phyloP scores from a whole-genome alignment of 2,113 vertebrate genomes.

The Paedocypris sp. region DNA sequence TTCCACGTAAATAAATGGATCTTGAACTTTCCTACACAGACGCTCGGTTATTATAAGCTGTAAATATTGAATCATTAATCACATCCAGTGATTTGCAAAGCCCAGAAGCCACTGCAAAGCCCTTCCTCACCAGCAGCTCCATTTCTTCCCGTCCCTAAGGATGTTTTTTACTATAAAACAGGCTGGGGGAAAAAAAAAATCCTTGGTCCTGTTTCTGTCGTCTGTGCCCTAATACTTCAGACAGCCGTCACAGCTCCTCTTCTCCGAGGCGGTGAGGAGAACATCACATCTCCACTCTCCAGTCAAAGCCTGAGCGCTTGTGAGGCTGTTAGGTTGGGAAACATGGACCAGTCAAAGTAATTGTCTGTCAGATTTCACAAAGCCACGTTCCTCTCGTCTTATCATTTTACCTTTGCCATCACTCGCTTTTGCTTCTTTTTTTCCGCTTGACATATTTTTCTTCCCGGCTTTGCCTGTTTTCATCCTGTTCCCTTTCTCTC shows the following conservation, averaged over 20 bases:
- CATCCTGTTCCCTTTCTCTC: not conserved
- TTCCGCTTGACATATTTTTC: not conserved
- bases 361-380: slow-evolving; percentile 16
- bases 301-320: not conserved
- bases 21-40: too few relatives aligned
- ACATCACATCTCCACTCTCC: not conserved
- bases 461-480: not conserved
- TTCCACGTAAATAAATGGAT: too few relatives aligned
- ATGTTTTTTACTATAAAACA: not conserved
- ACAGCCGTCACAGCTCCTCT: not conserved
- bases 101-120: too few relatives aligned
- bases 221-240: not conserved
- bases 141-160: not conserved
- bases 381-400: not conserved
- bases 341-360: not conserved
- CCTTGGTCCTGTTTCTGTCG: not conserved
- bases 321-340: not conserved
- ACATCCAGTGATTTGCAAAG: too few relatives aligned
- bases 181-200: not conserved
- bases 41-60: too few relatives aligned
- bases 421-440: not conserved
- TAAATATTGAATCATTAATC: too few relatives aligned
- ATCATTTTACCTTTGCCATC: too few relatives aligned
- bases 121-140: not conserved
- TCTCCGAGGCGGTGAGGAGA: not conserved